A percentile compares a stretch with the other conserved stretches of the same genome.
These are phyloP conservation scores for Pollenia angustigena DNA, from an alignment of 2,888 invertebrate genomes.

Conservation along the genomic window DNA sequence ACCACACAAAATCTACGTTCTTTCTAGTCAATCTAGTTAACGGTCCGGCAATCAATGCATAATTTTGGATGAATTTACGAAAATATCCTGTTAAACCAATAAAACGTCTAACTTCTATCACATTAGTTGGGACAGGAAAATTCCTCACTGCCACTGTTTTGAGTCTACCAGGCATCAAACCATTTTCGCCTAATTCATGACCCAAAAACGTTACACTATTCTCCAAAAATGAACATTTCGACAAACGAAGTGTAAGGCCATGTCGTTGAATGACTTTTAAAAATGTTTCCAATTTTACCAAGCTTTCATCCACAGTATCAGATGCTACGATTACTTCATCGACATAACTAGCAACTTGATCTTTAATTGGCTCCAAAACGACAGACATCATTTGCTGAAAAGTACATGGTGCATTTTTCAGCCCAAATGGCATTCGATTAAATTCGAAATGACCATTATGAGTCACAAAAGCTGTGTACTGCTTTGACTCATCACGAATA, in stretches of 20 bases:
- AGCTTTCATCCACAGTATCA: slow-evolving; percentile 1
- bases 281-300: neutral
- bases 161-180: too few species aligned
- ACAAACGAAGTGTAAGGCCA: too few species aligned
- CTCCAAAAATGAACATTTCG: too few species aligned
- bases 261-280: too few species aligned
- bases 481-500: too few species aligned
- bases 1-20: neutral
- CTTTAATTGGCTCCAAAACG: too few species aligned
- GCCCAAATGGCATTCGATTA: neutral
- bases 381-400: slow-evolving; percentile 72
- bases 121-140: too few species aligned
- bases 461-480: too few species aligned
- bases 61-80: slow-evolving; percentile 66
- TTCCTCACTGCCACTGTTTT: too few species aligned
- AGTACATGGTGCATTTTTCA: slow-evolving; percentile 12
- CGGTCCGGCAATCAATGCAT: neutral
- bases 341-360: slow-evolving; percentile 46
- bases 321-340: slow-evolving; percentile 38
- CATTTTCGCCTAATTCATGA: slow-evolving; percentile 68
- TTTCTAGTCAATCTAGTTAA: slow-evolving; percentile 3
- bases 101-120: slow-evolving; percentile 62
- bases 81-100: slow-evolving; percentile 78
- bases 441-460: too few species aligned
- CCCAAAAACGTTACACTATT: slow-evolving; percentile 73